These are phyloP conservation scores for Erythrocercus mccallii DNA, from an alignment of 2,113 vertebrate genomes.

Conservation along the genomic window DNA sequence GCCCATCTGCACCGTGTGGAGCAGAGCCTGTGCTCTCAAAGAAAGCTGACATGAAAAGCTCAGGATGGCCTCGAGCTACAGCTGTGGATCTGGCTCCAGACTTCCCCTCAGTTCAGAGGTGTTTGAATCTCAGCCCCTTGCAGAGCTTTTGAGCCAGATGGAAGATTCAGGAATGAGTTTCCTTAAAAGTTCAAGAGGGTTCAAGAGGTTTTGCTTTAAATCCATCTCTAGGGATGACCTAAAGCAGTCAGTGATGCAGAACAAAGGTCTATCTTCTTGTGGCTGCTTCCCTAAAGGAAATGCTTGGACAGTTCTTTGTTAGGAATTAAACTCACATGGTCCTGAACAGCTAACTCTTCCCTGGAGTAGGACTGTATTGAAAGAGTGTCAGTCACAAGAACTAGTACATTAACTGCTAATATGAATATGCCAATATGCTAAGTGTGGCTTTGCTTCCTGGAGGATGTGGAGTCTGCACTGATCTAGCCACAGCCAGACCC, in stretches of 20 bases:
- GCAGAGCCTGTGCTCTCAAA: neutral
- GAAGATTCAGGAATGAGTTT: slow-evolving; percentile 48
- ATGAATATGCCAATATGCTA: neutral
- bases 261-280: slow-evolving; percentile 9
- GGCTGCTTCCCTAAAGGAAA: slow-evolving; percentile 11
- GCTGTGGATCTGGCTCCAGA: slow-evolving; percentile 40
- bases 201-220: slow-evolving; percentile 54
- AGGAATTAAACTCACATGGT: slow-evolving; percentile 25
- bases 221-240: slow-evolving; percentile 39
- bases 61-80: slow-evolving; percentile 31
- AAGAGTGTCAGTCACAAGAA: neutral
- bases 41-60: slow-evolving; percentile 43
- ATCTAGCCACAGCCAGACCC: neutral
- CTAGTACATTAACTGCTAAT: neutral
- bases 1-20: neutral
- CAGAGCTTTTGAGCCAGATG: slow-evolving; percentile 35
- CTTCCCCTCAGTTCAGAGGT: slow-evolving; percentile 29
- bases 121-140: slow-evolving; percentile 41
- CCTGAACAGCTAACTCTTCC: neutral
- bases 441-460: neutral
- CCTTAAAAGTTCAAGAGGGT: slow-evolving; percentile 57
- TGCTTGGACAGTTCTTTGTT: neutral
- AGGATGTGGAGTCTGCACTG: neutral
- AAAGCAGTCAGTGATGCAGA: slow-evolving; percentile 31
- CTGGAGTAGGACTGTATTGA: neutral